Evolutionary conservation across 2,113 vertebrate species (phyloP).

Genomic region (Cariama cristata): DNA sequence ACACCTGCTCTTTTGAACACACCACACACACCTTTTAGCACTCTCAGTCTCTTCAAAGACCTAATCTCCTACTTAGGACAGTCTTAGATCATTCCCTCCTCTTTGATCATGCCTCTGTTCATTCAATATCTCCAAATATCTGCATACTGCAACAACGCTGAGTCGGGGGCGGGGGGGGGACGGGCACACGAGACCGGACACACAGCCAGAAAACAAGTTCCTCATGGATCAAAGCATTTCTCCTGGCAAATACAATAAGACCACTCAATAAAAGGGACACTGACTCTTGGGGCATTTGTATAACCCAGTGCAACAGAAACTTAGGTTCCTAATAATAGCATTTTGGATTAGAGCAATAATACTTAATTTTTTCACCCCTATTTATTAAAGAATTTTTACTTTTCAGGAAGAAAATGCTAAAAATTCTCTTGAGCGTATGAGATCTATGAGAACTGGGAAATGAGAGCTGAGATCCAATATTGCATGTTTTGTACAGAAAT

Average conservation of each 20-base stretch:
- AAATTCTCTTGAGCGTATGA: background rate
- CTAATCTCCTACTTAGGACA: background rate
- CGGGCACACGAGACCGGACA: no score
- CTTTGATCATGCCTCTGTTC: constrained; percentile 1
- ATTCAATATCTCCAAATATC: background rate
- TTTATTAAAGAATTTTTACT: background rate
- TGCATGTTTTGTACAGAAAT: background rate
- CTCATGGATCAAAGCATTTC: background rate
- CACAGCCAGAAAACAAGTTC: background rate
- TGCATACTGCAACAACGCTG: background rate
- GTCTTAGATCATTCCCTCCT: background rate
- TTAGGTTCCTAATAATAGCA: background rate
- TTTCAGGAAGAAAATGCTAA: background rate
- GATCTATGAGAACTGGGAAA: background rate
- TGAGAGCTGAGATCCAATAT: background rate
- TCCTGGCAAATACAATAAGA: background rate
- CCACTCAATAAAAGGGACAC: background rate
- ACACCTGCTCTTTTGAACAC: background rate
- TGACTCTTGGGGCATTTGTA: background rate
- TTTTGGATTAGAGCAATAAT: background rate
- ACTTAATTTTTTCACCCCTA: background rate
- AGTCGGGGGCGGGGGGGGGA: background rate
- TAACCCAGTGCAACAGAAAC: background rate
- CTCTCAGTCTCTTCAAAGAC: background rate
- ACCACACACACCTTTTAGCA: background rate